Conservation (phyloP, 2,888 invertebrate species). For the Agonum fuliginosum region DNA sequence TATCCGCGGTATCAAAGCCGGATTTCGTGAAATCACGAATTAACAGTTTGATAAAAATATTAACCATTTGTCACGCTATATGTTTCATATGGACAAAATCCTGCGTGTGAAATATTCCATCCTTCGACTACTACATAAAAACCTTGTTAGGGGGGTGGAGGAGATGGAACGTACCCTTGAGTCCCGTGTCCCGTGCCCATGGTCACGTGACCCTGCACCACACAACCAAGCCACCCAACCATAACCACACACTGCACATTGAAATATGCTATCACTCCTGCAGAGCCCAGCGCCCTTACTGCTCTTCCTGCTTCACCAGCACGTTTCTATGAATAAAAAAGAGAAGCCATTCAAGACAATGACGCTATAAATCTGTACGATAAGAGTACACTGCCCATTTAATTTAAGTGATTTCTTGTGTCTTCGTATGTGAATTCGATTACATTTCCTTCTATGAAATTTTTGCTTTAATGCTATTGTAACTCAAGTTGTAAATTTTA, state of each 20-base stretch:
- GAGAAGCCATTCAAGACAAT: constrained; percentile 54
- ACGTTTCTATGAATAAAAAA: constrained; percentile 54
- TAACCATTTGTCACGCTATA: too few species aligned
- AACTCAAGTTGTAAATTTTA: neutral
- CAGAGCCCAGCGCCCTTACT: too few species aligned
- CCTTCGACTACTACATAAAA: constrained; percentile 36
- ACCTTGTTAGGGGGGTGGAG: constrained; percentile 13
- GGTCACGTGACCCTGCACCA: too few species aligned
- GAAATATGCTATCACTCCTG: constrained; percentile 55
- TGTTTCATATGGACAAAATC: too few species aligned
- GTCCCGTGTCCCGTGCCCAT: too few species aligned
- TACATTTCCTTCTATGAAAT: neutral
- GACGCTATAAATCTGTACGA: constrained; percentile 50
- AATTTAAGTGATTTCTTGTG: constrained; percentile 52
- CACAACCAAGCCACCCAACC: neutral
- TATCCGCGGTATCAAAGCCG: too few species aligned
- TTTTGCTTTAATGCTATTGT: neutral
- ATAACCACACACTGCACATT: constrained; percentile 32
- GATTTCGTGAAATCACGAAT: too few species aligned
- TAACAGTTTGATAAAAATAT: too few species aligned
- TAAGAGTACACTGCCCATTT: constrained; percentile 54
- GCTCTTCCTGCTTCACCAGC: too few species aligned
- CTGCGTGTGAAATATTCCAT: too few species aligned
- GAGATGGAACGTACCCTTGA: constrained; percentile 5
- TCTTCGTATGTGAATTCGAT: constrained; percentile 15